Percentiles rank a stretch among this genome's conserved stretches.
These are phyloP conservation scores for Lampris megalopsis DNA, from an alignment of 2,113 vertebrate genomes.

Conservation along the genomic window DNA sequence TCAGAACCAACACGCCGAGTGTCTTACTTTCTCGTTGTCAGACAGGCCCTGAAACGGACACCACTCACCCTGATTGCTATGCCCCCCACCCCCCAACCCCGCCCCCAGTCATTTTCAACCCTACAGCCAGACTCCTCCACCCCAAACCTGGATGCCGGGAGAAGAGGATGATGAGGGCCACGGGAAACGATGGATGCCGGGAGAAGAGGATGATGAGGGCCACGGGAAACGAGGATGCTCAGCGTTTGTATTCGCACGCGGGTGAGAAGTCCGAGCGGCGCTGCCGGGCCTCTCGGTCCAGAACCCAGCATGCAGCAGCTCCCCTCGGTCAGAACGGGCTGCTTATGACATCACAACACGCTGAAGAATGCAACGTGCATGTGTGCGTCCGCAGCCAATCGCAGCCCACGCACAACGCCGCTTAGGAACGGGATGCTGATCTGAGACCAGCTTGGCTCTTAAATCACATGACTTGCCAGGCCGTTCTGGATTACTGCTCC, in stretches of 20 bases:
- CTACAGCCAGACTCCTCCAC: not conserved
- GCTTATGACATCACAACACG: no score
- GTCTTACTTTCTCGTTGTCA: slow-evolving; percentile 1
- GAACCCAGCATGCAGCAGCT: no score
- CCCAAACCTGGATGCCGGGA: not conserved
- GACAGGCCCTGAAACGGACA: slow-evolving; percentile 26
- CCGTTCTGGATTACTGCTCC: not conserved
- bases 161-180: slow-evolving; percentile 7
- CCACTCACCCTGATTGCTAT: slow-evolving; percentile 24
- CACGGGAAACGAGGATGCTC: slow-evolving; percentile 4
- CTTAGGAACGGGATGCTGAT: not conserved
- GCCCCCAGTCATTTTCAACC: not conserved
- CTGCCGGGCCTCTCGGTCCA: not conserved
- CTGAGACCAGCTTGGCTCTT: not conserved
- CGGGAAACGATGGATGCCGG: not conserved
- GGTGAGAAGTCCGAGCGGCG: not conserved
- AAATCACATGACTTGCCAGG: not conserved
- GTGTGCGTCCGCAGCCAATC: not conserved
- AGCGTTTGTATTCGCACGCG: slow-evolving; percentile 1
- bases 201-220: not conserved
- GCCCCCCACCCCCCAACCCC: not conserved
- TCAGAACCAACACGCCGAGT: slow-evolving; percentile 46
- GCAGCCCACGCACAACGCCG: not conserved
- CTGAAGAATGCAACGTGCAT: no score
- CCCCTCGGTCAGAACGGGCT: no score